Evolutionary conservation across 2,888 invertebrate species (phyloP).

Genomic region (Caenorhabditis sp.): DNA sequence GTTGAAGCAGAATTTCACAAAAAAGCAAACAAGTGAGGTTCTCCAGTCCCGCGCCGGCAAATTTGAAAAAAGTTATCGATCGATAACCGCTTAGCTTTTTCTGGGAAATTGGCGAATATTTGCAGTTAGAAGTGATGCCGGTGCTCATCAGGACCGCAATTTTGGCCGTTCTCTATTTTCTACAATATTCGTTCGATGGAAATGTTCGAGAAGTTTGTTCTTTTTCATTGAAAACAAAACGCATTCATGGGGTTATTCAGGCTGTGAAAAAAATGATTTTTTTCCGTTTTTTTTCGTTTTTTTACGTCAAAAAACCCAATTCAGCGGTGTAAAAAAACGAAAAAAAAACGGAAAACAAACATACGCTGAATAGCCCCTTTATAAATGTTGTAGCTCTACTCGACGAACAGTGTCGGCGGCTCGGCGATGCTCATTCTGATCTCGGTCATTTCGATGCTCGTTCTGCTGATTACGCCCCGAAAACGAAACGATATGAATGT

Average conservation of each 20-base stretch:
- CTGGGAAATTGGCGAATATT: too few species aligned
- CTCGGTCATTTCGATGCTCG: conserved; percentile 23
- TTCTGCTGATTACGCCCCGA: conserved; percentile 25
- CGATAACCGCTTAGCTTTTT: too few species aligned
- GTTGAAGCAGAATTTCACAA: neutral
- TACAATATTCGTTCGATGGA: conserved; percentile 41
- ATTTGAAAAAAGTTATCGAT: too few species aligned
- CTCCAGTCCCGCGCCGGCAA: too few species aligned
- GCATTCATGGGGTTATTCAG: too few species aligned
- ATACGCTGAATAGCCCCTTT: too few species aligned
- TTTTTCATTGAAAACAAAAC: neutral
- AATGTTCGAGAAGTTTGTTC: conserved; percentile 10
- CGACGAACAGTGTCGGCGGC: conserved; percentile 4
- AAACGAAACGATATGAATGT: conserved; percentile 45
- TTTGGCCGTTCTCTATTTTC: conserved; percentile 5
- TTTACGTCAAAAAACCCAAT: too few species aligned
- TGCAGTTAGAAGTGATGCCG: conserved; percentile 48
- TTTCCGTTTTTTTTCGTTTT: too few species aligned
- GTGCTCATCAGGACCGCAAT: conserved; percentile 24
- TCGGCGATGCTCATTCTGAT: conserved; percentile 4
- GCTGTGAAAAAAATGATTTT: too few species aligned
- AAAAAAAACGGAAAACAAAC: too few species aligned
- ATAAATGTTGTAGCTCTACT: conserved; percentile 16
- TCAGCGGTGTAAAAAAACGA: too few species aligned
- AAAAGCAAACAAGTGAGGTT: too few species aligned